A percentile compares a stretch with the other conserved stretches of the same genome.
Evolutionary conservation across 2,888 invertebrate genomes (phyloP).

Genomic region (Drosophila cognata): DNA sequence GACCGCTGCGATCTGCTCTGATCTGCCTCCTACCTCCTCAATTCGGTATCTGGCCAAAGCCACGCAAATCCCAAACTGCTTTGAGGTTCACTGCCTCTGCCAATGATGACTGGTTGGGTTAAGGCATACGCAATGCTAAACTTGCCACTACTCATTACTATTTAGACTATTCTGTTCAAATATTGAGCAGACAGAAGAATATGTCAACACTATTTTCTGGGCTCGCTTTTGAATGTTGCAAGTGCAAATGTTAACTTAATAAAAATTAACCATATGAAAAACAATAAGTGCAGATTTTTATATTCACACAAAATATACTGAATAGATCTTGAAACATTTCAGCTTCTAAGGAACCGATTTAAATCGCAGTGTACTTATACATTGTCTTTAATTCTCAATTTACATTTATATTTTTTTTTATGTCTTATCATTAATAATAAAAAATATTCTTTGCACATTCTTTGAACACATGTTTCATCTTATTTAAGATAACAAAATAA

Average conservation of each 20-base stretch:
- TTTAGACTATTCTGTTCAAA: not conserved
- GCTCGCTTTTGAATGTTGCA: not conserved
- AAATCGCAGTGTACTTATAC: not conserved
- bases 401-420: not conserved
- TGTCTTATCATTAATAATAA: not conserved
- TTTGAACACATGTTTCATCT: not conserved
- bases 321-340: not conserved
- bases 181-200: not conserved
- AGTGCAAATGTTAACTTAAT: not conserved
- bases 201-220: not conserved
- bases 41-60: constrained; percentile 22
- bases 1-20: constrained; percentile 37
- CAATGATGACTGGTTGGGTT: constrained; percentile 13
- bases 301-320: not conserved
- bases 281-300: not conserved
- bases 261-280: not conserved
- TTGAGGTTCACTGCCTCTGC: constrained; percentile 19
- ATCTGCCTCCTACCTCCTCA: constrained; percentile 11
- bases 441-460: not conserved
- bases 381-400: not conserved
- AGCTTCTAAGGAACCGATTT: not conserved
- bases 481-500: not conserved
- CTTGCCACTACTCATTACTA: not conserved
- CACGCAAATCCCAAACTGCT: constrained; percentile 53
- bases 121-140: not conserved